Percentiles rank a stretch among this genome's conserved stretches.
Conservation (phyloP, 2,888 invertebrate species). For the Bugula neritina region DNA sequence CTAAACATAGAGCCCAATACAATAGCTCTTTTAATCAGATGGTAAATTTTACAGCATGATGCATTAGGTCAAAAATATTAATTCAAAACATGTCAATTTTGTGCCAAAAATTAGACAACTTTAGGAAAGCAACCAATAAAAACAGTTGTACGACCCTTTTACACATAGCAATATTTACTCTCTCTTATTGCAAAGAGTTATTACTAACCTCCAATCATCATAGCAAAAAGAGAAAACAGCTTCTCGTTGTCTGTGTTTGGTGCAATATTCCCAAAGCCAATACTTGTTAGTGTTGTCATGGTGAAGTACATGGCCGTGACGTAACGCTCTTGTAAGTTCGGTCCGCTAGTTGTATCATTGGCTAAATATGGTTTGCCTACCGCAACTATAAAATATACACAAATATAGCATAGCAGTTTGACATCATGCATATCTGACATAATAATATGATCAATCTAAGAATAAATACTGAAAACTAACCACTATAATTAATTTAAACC, state of each 20-base stretch:
- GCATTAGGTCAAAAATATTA: too few species aligned
- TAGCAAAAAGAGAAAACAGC: conserved; percentile 54
- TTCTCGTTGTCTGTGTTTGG: conserved; percentile 54
- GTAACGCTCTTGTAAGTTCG: conserved; percentile 49
- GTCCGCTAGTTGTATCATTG: conserved; percentile 51
- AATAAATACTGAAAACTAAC: too few species aligned
- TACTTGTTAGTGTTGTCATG: conserved; percentile 52
- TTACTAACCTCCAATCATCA: conserved; percentile 53
- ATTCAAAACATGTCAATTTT: too few species aligned
- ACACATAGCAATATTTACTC: not conserved
- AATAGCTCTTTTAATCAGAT: too few species aligned
- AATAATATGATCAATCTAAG: too few species aligned
- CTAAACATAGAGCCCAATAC: too few species aligned
- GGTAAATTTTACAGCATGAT: too few species aligned
- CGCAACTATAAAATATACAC: not conserved
- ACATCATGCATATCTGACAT: too few species aligned
- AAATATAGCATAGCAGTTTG: too few species aligned
- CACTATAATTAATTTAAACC: too few species aligned
- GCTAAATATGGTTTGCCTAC: conserved; percentile 42
- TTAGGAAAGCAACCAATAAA: too few species aligned
- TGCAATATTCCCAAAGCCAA: conserved; percentile 54
- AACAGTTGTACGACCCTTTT: not conserved
- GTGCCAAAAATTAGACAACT: too few species aligned
- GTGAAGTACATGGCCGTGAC: conserved; percentile 54
- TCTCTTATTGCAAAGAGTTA: not conserved